Evolutionary conservation across 2,888 invertebrate genomes (phyloP), one percentile per base, ranked within the genome.

Genomic region (Apamea anceps): DNA sequence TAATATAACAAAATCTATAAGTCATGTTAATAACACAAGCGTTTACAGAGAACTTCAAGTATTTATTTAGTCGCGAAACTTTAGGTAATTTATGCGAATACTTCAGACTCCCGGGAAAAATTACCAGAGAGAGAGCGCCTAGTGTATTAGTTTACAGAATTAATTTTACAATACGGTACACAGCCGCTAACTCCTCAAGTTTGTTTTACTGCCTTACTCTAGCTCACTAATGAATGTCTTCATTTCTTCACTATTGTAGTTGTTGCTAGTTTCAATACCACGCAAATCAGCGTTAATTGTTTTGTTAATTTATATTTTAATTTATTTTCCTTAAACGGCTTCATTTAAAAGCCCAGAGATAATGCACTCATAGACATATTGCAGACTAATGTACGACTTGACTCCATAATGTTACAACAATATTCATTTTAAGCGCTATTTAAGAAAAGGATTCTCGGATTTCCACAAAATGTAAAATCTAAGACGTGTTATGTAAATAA

Each of bases 81-180:
- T 81, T 86, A 45, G 60, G 73, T 80, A 82, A 86, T 87, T 82
- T 87, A 87, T 87, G 88, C 72, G 87, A 86, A 86, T 82, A 87
- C 86, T 88, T 87, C 72, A 79, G 71, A 57, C 77, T 54, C 77
- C 28, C 76, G 80, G 67, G 80, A 88, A 88, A 87, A 87, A 85
- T 80, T 72, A 67, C 42, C 66, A 63, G 79, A 51, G 72, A 63
- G 79, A 51, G 72, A 70, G 63, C 68, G 81, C 63, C 54, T 78
- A 76, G 77, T 76, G 80, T 76, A 80, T 78, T 77, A 74, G 78
- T 77, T 82, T 77, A 78, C 63, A 77, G 70, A 88, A 87, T 88
- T 85, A 80, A 88, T 85, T 85, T 82, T 66, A 76, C 88, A 82
- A 85, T 57, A 76, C 81, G 67, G 72, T 71, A 66, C 73, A 68